Conservation (phyloP, 2,797 vertebrate species). For the Aulostomus chinensis region DNA sequence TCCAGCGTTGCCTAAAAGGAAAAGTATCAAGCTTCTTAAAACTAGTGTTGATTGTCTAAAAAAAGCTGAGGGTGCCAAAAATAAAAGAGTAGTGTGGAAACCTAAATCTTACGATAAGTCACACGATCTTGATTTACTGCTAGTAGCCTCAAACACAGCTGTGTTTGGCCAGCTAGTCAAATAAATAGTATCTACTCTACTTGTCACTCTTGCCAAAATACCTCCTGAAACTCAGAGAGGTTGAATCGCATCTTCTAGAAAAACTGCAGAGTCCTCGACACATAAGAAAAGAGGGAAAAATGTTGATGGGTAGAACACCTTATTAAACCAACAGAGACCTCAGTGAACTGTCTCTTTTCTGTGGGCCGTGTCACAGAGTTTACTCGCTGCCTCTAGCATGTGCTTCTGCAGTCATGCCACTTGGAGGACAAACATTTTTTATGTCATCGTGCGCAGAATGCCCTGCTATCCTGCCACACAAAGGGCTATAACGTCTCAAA, state of each 20-base stretch:
- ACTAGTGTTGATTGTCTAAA: conserved; percentile 15
- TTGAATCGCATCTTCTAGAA: conserved; percentile 39
- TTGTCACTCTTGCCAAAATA: background rate
- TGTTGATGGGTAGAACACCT: conserved; percentile 33
- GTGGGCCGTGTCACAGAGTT: conserved; percentile 49
- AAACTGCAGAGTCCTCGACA: conserved; percentile 27
- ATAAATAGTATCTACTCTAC: conserved; percentile 6
- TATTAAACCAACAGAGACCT: conserved; percentile 42
- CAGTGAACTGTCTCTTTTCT: conserved; percentile 26
- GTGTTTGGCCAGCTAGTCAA: conserved; percentile 5
- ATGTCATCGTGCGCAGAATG: conserved; percentile 44
- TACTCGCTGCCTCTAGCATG: conserved; percentile 33
- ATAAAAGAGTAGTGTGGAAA: background rate
- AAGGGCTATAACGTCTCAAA: conserved; percentile 6
- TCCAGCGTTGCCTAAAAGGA: conserved; percentile 72
- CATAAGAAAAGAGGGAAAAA: conserved; percentile 15
- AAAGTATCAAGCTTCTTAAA: conserved; percentile 37
- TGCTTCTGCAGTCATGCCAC: conserved; percentile 37
- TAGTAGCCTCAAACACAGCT: conserved; percentile 23
- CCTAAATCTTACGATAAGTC: background rate
- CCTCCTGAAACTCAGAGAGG: conserved; percentile 33
- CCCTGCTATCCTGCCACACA: conserved; percentile 9
- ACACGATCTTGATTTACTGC: conserved; percentile 25
- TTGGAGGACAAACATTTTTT: conserved; percentile 46
- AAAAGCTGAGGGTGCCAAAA: conserved; percentile 1